Evolutionary conservation across 92 coral and sea anemone genomes (phyloP), one percentile per base, ranked within the genome.

Genomic region (Epizoanthus scotinus): DNA sequence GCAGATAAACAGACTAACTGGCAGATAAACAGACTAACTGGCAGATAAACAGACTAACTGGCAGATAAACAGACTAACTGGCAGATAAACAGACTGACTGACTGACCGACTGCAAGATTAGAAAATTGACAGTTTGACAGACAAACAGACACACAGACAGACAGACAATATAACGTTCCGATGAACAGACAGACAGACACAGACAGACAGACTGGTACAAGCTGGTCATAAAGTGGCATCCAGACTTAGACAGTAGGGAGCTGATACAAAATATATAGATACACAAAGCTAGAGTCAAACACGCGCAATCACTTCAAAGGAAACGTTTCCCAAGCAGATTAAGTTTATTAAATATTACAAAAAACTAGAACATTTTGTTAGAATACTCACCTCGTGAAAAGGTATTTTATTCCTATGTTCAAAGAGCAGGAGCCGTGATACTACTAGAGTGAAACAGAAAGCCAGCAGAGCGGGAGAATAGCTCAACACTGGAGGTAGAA

Each of bases 381-480:
- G 14, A 44, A 25, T 27, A 20, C 72, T 14, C 54, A 87, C 90
- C 82, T 83, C 90, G 49, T 69, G 85, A 25, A 78, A 24, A 25
- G 87, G 60, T 14, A 87, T 73, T 27, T 53, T 57, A 28, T 61
- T 70, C 6, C 80, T 82, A 27, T 77, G 80, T 58, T 83, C 80
- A 26, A 92, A 64, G 0, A 92, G 27, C 13, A 92, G 36, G 2
- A 90, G 26, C 80, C 85, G 87, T 42, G 84, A 66, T 8, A 83
- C 82, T n/a, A 90, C 62, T 53, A 90, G 74, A 6, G 85, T 86
- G 62, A 90, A 83, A 56, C 89, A 25, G 44, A 90, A 84, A 67
- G 74, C n/a, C 59, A 88, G 81, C 3, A 83, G 8, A 25, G 89
- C 78, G 7, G 92, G 90, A 13, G 85, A 85, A 8, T 55, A 64